A percentile compares a stretch with the other conserved stretches of the same genome.
Evolutionary conservation across 2,113 vertebrate species (phyloP).

Genomic region (Euleptes europaea): DNA sequence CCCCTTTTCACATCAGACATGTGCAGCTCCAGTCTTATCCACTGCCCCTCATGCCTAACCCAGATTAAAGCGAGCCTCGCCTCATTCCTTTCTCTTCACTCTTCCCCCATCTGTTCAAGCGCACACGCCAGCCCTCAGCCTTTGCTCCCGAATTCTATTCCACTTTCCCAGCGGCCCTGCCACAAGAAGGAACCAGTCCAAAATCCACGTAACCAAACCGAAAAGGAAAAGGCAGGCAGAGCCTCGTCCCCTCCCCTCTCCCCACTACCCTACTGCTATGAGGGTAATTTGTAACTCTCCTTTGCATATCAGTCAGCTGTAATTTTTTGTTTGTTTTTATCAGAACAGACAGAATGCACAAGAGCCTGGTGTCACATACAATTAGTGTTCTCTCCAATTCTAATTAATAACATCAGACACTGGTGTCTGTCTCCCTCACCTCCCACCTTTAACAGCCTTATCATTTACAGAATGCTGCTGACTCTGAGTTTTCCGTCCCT

Average conservation of each 20-base stretch:
- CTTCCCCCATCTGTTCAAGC: no score
- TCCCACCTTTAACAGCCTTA: slow-evolving; percentile 22
- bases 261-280: no score
- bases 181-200: neutral
- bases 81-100: neutral
- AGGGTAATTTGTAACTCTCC: neutral
- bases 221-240: neutral
- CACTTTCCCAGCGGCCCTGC: neutral
- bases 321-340: slow-evolving; percentile 8
- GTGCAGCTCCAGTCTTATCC: neutral
- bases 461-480: slow-evolving; percentile 35
- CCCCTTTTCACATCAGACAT: neutral
- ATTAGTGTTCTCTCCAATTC: slow-evolving; percentile 40
- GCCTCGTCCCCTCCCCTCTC: no score
- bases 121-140: neutral
- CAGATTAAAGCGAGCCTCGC: neutral
- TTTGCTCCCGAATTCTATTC: neutral
- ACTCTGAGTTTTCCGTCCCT: slow-evolving; percentile 22
- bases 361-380: slow-evolving; percentile 31
- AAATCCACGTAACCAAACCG: neutral
- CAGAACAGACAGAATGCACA: slow-evolving; percentile 5
- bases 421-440: slow-evolving; percentile 46
- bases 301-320: slow-evolving; percentile 15
- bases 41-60: neutral
- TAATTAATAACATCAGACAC: slow-evolving; percentile 57